phyloP scores from a whole-genome alignment of 2,797 vertebrate species.

The Champsocephalus esox region DNA sequence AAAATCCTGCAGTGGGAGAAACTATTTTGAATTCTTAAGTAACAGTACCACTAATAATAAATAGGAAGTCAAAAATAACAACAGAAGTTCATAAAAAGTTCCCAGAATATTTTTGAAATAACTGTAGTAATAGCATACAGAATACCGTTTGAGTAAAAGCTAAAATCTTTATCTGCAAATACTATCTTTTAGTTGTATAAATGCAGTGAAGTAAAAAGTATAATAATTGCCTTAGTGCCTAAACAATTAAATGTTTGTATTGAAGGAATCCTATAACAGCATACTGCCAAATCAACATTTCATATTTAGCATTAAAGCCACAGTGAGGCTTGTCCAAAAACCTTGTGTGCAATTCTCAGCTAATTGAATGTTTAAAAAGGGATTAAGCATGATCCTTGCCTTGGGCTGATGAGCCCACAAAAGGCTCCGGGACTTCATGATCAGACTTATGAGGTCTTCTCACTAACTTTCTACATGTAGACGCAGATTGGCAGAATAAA shows the following conservation, averaged over 20 bases:
- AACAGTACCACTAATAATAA: neutral
- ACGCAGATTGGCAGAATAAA: constrained; percentile 51
- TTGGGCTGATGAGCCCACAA: constrained; percentile 21
- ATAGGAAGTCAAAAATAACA: neutral
- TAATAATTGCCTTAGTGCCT: neutral
- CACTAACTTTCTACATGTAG: constrained; percentile 25
- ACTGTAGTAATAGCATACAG: neutral
- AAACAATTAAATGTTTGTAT: neutral
- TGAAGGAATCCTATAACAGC: constrained; percentile 20
- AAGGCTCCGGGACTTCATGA: constrained; percentile 24
- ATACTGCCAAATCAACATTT: neutral
- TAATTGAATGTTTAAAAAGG: constrained; percentile 52
- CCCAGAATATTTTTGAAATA: neutral
- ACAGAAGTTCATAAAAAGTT: neutral
- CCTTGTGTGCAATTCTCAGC: constrained; percentile 25
- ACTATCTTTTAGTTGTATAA: neutral
- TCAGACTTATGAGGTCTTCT: constrained; percentile 30
- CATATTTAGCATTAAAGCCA: constrained; percentile 21
- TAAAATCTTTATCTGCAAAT: neutral
- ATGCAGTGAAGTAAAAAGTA: neutral
- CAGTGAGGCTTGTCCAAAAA: constrained; percentile 13
- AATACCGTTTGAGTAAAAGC: neutral
- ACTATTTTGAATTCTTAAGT: neutral
- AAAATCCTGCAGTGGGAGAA: neutral
- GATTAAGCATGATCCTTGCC: constrained; percentile 55